These are phyloP conservation scores for Microctenopoma lineatum DNA, from an alignment of 2,797 vertebrate genomes.

Conservation along the genomic window DNA sequence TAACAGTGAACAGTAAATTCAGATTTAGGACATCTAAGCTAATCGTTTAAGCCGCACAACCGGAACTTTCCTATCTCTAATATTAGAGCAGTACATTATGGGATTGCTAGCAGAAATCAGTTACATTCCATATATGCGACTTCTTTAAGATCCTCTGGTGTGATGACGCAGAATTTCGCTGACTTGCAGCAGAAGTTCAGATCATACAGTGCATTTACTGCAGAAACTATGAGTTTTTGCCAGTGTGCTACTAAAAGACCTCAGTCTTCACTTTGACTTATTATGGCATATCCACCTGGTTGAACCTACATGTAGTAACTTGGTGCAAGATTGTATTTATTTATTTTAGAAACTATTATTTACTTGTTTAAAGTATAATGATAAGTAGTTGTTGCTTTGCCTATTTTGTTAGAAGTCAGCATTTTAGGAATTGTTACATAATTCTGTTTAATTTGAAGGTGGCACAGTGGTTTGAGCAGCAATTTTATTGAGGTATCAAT, in stretches of 20 bases:
- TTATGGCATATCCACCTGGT: background rate
- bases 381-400: background rate
- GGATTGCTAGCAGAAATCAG: no score
- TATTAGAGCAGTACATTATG: no score
- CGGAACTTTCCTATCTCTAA: no score
- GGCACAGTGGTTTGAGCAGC: no score
- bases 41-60: no score
- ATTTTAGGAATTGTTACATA: conserved; percentile 2
- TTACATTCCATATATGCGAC: no score
- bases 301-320: conserved; percentile 5
- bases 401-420: background rate
- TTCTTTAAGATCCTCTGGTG: no score
- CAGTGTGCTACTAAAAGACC: conserved; percentile 21
- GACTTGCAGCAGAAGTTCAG: conserved; percentile 1
- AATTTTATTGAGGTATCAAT: no score
- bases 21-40: no score
- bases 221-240: conserved; percentile 11
- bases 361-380: background rate
- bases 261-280: background rate
- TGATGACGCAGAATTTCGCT: background rate
- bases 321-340: background rate
- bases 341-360: background rate
- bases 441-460: background rate
- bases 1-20: no score
- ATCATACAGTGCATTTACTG: conserved; percentile 10